Conservation (phyloP, 2,797 vertebrate species). For the Esox masquinongy region DNA sequence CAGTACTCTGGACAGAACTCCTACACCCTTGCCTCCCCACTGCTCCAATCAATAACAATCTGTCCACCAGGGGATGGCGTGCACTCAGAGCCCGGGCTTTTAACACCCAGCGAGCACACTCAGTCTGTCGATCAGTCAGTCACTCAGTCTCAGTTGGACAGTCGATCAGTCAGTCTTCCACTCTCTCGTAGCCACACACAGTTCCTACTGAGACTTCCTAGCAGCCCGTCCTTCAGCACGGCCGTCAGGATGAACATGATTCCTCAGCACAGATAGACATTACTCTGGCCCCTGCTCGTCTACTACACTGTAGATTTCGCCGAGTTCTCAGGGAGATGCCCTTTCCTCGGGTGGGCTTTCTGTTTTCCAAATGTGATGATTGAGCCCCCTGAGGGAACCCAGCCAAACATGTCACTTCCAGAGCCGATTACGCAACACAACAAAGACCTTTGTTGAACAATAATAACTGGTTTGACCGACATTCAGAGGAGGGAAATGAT, state of each 20-base stretch:
- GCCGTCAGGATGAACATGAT: neutral
- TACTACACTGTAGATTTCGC: neutral
- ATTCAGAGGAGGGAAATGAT: neutral
- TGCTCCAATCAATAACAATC: conserved; percentile 23
- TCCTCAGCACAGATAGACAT: neutral
- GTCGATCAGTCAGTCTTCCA: neutral
- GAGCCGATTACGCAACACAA: neutral
- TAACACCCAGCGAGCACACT: neutral
- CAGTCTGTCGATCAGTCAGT: neutral
- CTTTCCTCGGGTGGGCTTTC: neutral
- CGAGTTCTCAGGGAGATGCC: neutral
- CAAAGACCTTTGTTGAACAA: neutral
- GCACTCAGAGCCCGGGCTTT: conserved; percentile 8
- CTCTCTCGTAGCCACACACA: neutral
- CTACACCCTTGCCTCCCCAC: neutral
- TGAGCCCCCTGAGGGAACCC: neutral
- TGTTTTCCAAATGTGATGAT: conserved; percentile 1
- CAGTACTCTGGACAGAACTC: conserved; percentile 6
- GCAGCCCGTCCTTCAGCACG: neutral
- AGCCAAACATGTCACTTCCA: neutral
- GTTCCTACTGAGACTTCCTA: neutral
- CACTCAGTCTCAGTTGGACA: neutral
- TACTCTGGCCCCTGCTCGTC: neutral
- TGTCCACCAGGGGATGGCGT: conserved; percentile 10
- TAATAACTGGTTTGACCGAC: neutral